Conservation (phyloP, 2,797 vertebrate genomes). For the Hyperoplus lanceolatus region DNA sequence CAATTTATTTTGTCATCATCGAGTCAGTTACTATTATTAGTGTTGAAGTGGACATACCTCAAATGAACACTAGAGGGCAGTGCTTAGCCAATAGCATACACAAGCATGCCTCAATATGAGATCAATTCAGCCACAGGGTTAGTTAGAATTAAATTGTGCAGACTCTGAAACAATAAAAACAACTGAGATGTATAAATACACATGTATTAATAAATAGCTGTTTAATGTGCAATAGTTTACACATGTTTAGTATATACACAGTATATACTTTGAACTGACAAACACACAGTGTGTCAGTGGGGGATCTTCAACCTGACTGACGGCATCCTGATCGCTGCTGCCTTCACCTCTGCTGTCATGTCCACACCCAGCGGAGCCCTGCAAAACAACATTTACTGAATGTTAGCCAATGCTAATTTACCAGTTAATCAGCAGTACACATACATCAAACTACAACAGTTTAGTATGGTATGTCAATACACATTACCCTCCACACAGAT, state of each 20-base stretch:
- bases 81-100: background rate
- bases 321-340: conserved; percentile 89
- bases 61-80: conserved; percentile 10
- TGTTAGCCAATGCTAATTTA: background rate
- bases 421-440: background rate
- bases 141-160: background rate
- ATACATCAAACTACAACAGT: background rate
- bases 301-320: conserved; percentile 79
- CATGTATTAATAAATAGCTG: conserved; percentile 40
- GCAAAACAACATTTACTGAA: conserved; percentile 29
- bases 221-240: conserved; percentile 1
- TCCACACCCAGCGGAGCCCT: conserved; percentile 93
- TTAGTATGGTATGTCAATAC: background rate
- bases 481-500: background rate
- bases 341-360: conserved; percentile 89
- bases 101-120: background rate
- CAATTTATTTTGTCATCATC: conserved; percentile 1
- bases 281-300: conserved; percentile 40
- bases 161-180: background rate
- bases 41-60: background rate
- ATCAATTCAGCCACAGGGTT: background rate
- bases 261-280: conserved; percentile 3
- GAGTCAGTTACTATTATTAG: background rate
- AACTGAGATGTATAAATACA: conserved; percentile 6
- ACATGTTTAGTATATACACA: conserved; percentile 1